A percentile compares a stretch with the other conserved stretches of the same genome.
phyloP scores from a whole-genome alignment of 2,888 invertebrate genomes.

The Oscheius onirici region DNA sequence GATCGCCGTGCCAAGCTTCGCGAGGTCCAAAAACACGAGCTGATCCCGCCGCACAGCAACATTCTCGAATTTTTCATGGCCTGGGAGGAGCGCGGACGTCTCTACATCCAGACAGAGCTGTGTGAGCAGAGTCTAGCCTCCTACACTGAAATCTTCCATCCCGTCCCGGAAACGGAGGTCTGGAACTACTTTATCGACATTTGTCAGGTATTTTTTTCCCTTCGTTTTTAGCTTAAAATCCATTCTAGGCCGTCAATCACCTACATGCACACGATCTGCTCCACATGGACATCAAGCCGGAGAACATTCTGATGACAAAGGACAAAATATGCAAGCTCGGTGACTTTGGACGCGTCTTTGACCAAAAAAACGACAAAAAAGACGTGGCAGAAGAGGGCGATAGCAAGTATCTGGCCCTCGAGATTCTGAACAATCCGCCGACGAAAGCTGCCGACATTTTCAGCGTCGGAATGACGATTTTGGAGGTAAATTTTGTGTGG shows the following conservation, averaged over 20 bases:
- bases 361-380: conserved; percentile 74
- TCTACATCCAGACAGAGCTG: conserved; percentile 76
- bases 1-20: conserved; percentile 54
- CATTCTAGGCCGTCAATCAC: conserved; percentile 75
- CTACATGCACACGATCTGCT: conserved; percentile 80
- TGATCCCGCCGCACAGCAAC: conserved; percentile 79
- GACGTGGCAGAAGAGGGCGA: conserved; percentile 78
- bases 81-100: conserved; percentile 78
- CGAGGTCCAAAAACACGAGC: conserved; percentile 78
- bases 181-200: conserved; percentile 81
- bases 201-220: conserved; percentile 70
- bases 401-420: conserved; percentile 81
- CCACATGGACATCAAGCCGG: conserved; percentile 83
- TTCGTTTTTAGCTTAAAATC: not conserved
- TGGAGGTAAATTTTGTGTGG: conserved; percentile 32
- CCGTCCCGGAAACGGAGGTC: conserved; percentile 77
- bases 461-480: conserved; percentile 74
- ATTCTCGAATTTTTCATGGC: conserved; percentile 79
- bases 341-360: conserved; percentile 82
- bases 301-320: conserved; percentile 80
- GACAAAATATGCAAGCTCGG: conserved; percentile 80
- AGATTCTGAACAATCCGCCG: conserved; percentile 79
- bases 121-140: conserved; percentile 78
- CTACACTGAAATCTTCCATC: conserved; percentile 76
- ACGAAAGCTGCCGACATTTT: conserved; percentile 80